Percentiles rank a stretch among this genome's conserved stretches.
phyloP scores from a whole-genome alignment of 2,888 invertebrate species.

The Baccha elongata region DNA sequence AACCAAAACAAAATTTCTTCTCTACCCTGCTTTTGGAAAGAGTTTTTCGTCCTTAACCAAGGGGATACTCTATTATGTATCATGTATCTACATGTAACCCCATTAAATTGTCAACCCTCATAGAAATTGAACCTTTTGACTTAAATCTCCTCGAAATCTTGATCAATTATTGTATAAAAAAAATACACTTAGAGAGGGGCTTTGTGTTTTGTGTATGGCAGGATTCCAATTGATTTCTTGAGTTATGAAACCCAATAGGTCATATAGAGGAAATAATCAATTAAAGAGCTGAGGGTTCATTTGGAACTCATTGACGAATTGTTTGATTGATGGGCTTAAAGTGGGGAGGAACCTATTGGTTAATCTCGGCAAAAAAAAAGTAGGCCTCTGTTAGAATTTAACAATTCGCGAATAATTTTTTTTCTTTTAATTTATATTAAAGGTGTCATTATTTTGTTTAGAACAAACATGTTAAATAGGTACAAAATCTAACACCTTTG shows the following conservation, averaged over 20 bases:
- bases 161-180: not conserved
- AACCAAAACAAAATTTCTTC: slow-evolving; percentile 31
- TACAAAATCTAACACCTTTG: not conserved
- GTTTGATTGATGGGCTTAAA: not conserved
- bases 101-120: slow-evolving; percentile 17
- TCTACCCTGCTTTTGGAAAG: not conserved
- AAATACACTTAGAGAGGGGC: not conserved
- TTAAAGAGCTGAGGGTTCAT: not conserved
- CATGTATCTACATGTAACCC: not conserved
- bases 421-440: too few species aligned
- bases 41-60: not conserved
- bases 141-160: not conserved
- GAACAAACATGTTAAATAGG: not conserved
- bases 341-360: not conserved
- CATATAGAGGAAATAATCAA: slow-evolving; percentile 1
- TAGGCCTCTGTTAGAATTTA: not conserved
- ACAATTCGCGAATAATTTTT: not conserved
- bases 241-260: slow-evolving; percentile 21
- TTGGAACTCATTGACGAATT: not conserved
- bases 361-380: not conserved
- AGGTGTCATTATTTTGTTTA: too few species aligned
- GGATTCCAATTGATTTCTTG: slow-evolving; percentile 9
- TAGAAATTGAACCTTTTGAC: slow-evolving; percentile 26
- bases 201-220: not conserved
- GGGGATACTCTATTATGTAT: too few species aligned